Base-by-base conservation (phyloP, 2,888 invertebrate species). In the Idaea dimidiata region DNA sequence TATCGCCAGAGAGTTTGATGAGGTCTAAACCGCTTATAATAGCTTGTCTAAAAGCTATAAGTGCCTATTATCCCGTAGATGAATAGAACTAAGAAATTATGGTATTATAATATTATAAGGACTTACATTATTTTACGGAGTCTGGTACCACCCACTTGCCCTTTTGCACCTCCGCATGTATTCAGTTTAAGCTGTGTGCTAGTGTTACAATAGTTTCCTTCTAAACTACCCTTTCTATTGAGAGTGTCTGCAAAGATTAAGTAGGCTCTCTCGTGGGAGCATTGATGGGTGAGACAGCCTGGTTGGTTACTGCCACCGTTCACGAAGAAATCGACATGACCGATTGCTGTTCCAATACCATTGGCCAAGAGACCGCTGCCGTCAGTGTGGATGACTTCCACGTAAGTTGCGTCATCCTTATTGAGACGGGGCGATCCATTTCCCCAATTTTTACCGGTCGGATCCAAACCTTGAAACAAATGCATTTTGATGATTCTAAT, bases 311-410 rank as follows among this genome's bases (percentile, higher is more conserved):
- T 93, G 0, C 98, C 98, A 0, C 97, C 97, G 75, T 98, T 98
- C 0, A 97, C 96, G 83, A 95, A 98, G 86, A 97, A 97, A 87
- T 98, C 98, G 0, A 97, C 94, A 79, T 97, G 95, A 0, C 97
- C 98, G 55, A 96, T 93, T 0, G 95, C 94, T 72, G 95, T 95
- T 17, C 94, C 94, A 69, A 97, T 94, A 0, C 98, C 98, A 58
- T 84, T 78, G 2, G 76, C 59, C 0, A 71, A 33, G 6, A 76
- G 8, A 4, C 85, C 84, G 31, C 65, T 65, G 0, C 79, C 80
- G 55, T 88, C 88, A 0, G 89, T 88, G 62, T 89, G 88, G 16
- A 89, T 84, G 0, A 87, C 82, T 76, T 88, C 88, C 0, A 89
- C 88, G 66, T 86, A 86, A 0, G n/a, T 17, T 1, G 88, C 89